Base-by-base conservation (phyloP, 2,888 invertebrate species). In the Pyrrhia umbra region DNA sequence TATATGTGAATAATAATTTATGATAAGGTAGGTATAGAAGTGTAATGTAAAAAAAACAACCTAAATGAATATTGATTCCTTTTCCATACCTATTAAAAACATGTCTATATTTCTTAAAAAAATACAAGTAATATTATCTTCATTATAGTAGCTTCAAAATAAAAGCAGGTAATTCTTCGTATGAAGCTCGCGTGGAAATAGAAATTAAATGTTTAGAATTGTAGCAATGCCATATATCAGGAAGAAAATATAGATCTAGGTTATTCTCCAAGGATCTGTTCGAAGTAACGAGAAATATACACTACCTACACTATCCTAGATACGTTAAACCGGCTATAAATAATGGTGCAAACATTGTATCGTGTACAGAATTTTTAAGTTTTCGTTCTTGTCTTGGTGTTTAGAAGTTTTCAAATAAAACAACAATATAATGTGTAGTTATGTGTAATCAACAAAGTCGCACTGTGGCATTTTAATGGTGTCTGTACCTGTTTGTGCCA, bases 231-330 rank as follows among this genome's bases (percentile, higher is more conserved):
- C 62, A 63, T 77, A 63, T 77, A 69, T 76, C 77, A 77, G 45
- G 57, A 67, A 59, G 66, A 74, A 76, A 77, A 74, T 70, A 76
- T 72, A 75, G 60, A 76, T 67, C 66, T 60, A 69, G 66, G 66
- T 57, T 73, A 76, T 73, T 74, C 77, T 76, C 77, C 6, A 46
- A 69, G 75, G 74, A 70, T 74, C 39, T 49, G 66, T 54, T 68
- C 63, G 57, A 72, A 57, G 55, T 68, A 60, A 18, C 40, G 66
- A 62, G 76, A 52, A 72, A 74, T 71, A 75, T 61, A 76, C 72
- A 34, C 61, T 46, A 49, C 61, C 61, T 46, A 49, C 61, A 70
- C 52, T 43, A 74, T 62, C 40, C 46, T 55, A 27, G 52, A 37
- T 74, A 74, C 34, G 69, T 70, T 73, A 74, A 61, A 69, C 70